A percentile compares a stretch with the other conserved stretches of the same genome.
phyloP scores from a whole-genome alignment of 2,797 vertebrate species.

The Argyrosomus regius region DNA sequence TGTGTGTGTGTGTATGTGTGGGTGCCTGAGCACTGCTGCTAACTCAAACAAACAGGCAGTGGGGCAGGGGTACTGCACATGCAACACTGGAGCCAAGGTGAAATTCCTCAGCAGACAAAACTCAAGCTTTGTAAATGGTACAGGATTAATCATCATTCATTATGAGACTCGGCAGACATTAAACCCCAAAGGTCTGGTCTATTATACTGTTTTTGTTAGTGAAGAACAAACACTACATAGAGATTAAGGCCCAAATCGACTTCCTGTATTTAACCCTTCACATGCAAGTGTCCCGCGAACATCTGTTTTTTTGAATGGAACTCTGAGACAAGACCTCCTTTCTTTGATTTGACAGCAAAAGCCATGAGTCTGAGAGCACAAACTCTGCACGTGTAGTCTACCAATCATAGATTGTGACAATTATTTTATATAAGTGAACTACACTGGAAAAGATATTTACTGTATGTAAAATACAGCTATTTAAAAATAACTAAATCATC shows the following conservation, averaged over 20 bases:
- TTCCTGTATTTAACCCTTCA: conserved; percentile 63
- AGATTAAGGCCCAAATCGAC: conserved; percentile 56
- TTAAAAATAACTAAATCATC: neutral
- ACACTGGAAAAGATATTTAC: too few species aligned
- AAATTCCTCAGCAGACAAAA: conserved; percentile 60
- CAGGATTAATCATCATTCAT: conserved; percentile 71
- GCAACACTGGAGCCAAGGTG: conserved; percentile 55
- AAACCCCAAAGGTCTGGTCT: conserved; percentile 57
- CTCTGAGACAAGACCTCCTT: conserved; percentile 34
- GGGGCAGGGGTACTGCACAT: conserved; percentile 41
- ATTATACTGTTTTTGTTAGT: conserved; percentile 68
- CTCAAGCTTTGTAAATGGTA: conserved; percentile 38
- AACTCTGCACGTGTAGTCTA: neutral
- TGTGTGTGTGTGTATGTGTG: conserved; percentile 20
- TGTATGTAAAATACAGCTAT: neutral
- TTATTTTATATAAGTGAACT: neutral
- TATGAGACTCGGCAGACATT: conserved; percentile 62
- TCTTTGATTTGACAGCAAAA: conserved; percentile 46
- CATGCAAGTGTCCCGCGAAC: conserved; percentile 25
- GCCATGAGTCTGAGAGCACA: conserved; percentile 3
- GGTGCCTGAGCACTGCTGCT: conserved; percentile 39
- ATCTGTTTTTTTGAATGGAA: conserved; percentile 52
- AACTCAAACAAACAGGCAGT: conserved; percentile 77
- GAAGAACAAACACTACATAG: conserved; percentile 68
- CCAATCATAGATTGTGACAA: conserved; percentile 25